Conservation (phyloP, 2,888 invertebrate species). For the Gortyna flavago region DNA sequence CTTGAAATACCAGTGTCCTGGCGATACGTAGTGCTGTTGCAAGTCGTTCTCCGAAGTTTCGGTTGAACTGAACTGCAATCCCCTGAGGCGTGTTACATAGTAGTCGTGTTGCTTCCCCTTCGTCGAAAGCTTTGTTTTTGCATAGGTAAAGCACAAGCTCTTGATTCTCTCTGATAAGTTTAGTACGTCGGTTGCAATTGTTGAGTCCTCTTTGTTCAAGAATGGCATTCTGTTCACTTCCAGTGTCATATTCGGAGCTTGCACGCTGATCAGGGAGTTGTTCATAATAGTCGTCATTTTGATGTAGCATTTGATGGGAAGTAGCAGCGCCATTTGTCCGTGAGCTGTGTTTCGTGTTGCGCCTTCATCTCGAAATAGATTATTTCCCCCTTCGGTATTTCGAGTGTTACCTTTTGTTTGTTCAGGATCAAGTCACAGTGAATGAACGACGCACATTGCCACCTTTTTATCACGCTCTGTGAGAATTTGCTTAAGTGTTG, state of each 20-base stretch:
- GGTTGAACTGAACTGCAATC: too few species aligned
- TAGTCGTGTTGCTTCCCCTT: too few species aligned
- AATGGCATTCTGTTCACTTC: conserved; percentile 9
- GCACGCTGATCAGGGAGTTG: conserved; percentile 8
- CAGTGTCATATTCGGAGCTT: not conserved
- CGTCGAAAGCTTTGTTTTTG: too few species aligned
- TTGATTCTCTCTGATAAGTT: too few species aligned
- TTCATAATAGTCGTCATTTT: not conserved
- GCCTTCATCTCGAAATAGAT: conserved; percentile 12
- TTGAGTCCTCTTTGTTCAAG: conserved; percentile 3
- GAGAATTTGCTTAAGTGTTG: conserved; percentile 2
- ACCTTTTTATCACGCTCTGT: conserved; percentile 25
- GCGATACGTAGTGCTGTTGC: too few species aligned
- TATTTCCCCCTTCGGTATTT: conserved; percentile 29
- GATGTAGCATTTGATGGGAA: conserved; percentile 9
- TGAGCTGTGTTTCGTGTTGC: not conserved
- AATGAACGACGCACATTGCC: conserved; percentile 2
- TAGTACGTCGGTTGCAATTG: not conserved
- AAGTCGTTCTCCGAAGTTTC: too few species aligned
- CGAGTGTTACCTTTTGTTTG: conserved; percentile 14
- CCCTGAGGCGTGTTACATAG: too few species aligned
- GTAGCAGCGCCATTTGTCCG: not conserved
- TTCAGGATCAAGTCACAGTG: conserved; percentile 12
- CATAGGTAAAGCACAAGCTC: too few species aligned
- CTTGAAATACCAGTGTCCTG: too few species aligned